Evolutionary conservation across 1,140 invertebrate species (phyloP), one percentile per base, ranked within the genome.

Genomic region (Coenobita brevimanus): DNA sequence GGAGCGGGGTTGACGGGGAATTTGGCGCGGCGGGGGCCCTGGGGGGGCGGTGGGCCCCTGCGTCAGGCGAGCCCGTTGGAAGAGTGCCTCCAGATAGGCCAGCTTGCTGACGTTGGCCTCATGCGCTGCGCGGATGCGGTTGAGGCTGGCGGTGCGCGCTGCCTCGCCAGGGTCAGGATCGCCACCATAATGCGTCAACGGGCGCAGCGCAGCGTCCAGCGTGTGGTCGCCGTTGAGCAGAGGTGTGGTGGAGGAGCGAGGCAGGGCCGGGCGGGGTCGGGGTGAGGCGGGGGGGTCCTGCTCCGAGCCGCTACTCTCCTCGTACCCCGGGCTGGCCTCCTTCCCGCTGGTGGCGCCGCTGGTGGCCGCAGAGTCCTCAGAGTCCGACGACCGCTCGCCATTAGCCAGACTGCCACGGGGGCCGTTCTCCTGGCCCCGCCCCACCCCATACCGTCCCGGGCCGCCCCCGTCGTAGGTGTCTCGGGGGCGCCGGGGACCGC

Each of bases 301-400:
- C 41, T 90, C 89, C 15, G 89, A 90, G 13, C 89, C 89, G 0
- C 85, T 88, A 50, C 86, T 89, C 76, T 90, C 89, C 73, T 88
- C 89, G 41, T 89, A 90, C 21, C 89, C 89, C 3, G 89, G 89
- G 54, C 89, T 90, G 6, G 89, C 89, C 57, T 90, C 89, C 73
- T 90, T 90, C n/a, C 89, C 89, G 50, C 81, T 85, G n/a, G 89
- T 90, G 62, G 89, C 89, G 2, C 89, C 89, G 41, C 83, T 87
- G 10, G 85, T 88, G 54, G 89, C 87, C 17, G 81, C 76, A 10
- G 89, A 90, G 80, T 90, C 89, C 46, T 90, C 89, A 6, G 89
- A 90, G 50, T 90, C 89, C 10, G 89, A 90, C 17, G 89, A 90
- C 17, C 89, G 89, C 41, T 90, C 89, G 17, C 88, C 88, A 54